Evolutionary conservation across 2,888 invertebrate species (phyloP).

Genomic region (Athalia circularis): DNA sequence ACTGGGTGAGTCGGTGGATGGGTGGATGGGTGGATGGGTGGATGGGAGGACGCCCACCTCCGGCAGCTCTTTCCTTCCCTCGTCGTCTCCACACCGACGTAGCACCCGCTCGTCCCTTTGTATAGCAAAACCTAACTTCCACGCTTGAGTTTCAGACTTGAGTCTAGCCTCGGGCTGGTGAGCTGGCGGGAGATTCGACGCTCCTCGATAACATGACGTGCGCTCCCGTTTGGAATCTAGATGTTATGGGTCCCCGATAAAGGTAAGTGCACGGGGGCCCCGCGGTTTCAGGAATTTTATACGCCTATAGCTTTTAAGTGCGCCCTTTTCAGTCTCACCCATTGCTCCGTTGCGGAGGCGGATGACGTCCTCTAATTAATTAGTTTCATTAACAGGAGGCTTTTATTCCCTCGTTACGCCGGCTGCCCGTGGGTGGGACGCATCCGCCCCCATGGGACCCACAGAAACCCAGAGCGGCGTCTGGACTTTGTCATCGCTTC

Average conservation of each 20-base stretch:
- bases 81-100: constrained; percentile 41
- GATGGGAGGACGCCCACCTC: constrained; percentile 44
- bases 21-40: constrained; percentile 37
- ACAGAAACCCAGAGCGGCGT: constrained; percentile 31
- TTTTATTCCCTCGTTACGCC: constrained; percentile 43
- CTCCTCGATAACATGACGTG: constrained; percentile 40
- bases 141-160: constrained; percentile 18
- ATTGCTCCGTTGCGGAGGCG: neutral
- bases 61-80: constrained; percentile 34
- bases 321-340: neutral
- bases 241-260: neutral
- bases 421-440: constrained; percentile 15
- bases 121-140: constrained; percentile 44
- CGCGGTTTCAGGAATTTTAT: constrained; percentile 4
- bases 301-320: constrained; percentile 25
- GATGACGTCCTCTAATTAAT: constrained; percentile 41
- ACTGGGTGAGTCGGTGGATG: constrained; percentile 36
- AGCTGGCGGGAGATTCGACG: constrained; percentile 36
- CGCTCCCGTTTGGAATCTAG: constrained; percentile 37
- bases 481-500: constrained; percentile 41
- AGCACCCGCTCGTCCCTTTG: constrained; percentile 45
- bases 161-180: constrained; percentile 23
- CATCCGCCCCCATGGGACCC: constrained; percentile 45
- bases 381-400: constrained; percentile 40
- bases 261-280: constrained; percentile 5